Evolutionary conservation across 2,888 invertebrate species (phyloP).

Genomic region (Netelia virgata): DNA sequence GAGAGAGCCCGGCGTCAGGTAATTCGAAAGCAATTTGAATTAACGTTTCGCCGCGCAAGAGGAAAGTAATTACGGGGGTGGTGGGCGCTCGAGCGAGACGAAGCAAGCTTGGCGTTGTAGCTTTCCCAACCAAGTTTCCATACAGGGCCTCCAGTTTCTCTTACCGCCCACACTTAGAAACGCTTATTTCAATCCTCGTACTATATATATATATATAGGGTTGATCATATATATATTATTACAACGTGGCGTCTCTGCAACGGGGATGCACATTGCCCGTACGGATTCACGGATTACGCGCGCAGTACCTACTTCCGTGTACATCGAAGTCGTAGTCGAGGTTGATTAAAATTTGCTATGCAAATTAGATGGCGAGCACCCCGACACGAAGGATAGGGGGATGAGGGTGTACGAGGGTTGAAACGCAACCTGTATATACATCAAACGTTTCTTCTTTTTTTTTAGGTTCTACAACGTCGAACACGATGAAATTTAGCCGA

Average conservation of each 20-base stretch:
- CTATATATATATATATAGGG: conserved; percentile 59
- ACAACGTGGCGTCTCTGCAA: conserved; percentile 34
- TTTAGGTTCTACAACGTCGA: too few species aligned
- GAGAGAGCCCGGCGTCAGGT: conserved; percentile 73
- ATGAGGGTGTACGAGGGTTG: conserved; percentile 24
- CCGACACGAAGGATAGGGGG: not conserved
- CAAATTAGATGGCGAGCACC: conserved; percentile 76
- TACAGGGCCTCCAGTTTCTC: conserved; percentile 70
- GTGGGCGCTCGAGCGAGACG: conserved; percentile 69
- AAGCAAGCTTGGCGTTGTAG: conserved; percentile 57
- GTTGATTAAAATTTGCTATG: conserved; percentile 80
- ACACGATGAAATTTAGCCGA: too few species aligned
- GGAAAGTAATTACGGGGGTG: conserved; percentile 81
- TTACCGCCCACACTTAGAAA: conserved; percentile 55
- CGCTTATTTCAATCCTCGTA: conserved; percentile 65
- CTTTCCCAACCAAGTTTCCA: conserved; percentile 64
- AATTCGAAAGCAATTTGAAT: conserved; percentile 83
- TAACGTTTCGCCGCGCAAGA: conserved; percentile 79
- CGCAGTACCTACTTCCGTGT: conserved; percentile 26
- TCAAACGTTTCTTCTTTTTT: not conserved
- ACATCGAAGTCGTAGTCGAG: conserved; percentile 72
- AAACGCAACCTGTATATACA: conserved; percentile 13
- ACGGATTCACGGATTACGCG: conserved; percentile 6
- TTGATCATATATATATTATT: not conserved
- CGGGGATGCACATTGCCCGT: conserved; percentile 13